Base-by-base conservation (phyloP, 2,113 vertebrate species). In the Gorsachius goisagi region DNA sequence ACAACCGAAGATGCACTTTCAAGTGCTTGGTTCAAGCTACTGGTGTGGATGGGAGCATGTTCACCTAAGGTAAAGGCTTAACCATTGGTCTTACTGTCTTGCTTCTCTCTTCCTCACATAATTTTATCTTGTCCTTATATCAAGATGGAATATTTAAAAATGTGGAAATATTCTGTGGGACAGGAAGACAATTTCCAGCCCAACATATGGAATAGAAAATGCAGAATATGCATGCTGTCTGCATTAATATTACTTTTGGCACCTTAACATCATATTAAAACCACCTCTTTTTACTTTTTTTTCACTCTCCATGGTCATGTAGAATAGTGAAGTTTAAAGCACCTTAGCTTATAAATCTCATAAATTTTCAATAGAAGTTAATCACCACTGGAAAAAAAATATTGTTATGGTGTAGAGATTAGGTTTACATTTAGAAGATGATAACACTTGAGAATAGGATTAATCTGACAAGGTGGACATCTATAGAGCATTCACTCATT, bases 301-400 rank as follows among this genome's bases (percentile, higher is more conserved):
- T 73, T 26, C 35, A 47, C 7, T 75, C 15, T 66, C 7, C 5
- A 12, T 0, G 0, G 37, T 75, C n/a, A 64, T 49, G 11, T 67
- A 68, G 44, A 83, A 72, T 20, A 86, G 24, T 55, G 55, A 79
- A 47, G 3, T 50, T 64, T 63, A 84, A 89, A 93, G 10, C 12
- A 83, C 21, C 13, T n/a, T 35, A 63, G 8, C 1, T 80, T 77
- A 56, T 20, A 56, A 72, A 73, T 67, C 63, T 72, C 15, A 56
- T 15, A 45, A 24, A 28, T 73, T 89, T 90, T 86, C 15, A 47
- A 9, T 7, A 12, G 7, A 80, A 76, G 9, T 55, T 72, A 67
- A 50, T 84, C 3, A 41, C 22, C 17, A 32, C 26, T 55, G 44
- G 9, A 64, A 91, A 60, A 91, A 60, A 86, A 59, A 5, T 59